These are phyloP conservation scores for Maniola jurtina DNA, from an alignment of 1,140 invertebrate genomes.

Conservation along the genomic window DNA sequence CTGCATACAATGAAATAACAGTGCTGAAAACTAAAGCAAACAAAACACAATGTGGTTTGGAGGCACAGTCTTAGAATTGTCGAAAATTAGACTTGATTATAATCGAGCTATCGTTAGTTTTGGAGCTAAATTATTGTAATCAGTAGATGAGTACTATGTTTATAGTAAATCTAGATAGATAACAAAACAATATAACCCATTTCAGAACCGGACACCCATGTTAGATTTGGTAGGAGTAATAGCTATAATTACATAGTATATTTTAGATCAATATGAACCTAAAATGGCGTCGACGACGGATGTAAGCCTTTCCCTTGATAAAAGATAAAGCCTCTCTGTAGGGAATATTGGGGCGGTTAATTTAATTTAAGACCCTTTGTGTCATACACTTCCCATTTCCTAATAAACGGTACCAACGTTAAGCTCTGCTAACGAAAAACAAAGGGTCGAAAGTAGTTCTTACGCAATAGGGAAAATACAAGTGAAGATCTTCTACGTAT, in stretches of 20 bases:
- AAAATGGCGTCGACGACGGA: conserved; percentile 18
- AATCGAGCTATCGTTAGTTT: too few relatives aligned
- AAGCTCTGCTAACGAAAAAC: conserved; percentile 18
- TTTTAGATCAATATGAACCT: conserved; percentile 10
- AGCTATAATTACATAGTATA: not conserved
- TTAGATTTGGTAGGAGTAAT: not conserved
- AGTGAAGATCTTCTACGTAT: conserved; percentile 22
- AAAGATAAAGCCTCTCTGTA: conserved; percentile 21
- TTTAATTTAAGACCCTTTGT: conserved; percentile 25
- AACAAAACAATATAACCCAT: not conserved
- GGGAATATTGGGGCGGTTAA: conserved; percentile 24
- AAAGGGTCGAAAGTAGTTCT: conserved; percentile 24
- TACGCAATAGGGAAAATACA: conserved; percentile 23
- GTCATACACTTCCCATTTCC: conserved; percentile 17
- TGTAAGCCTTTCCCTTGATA: conserved; percentile 17
- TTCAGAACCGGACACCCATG: not conserved
- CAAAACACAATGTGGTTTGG: not conserved
- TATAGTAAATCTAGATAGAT: not conserved
- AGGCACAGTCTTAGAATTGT: too few relatives aligned
- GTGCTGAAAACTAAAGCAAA: not conserved
- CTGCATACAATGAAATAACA: not conserved
- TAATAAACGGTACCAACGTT: conserved; percentile 14
- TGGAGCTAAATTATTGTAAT: too few relatives aligned
- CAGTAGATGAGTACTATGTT: too few relatives aligned
- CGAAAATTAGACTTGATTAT: too few relatives aligned